A percentile compares a stretch with the other conserved stretches of the same genome.
phyloP scores from a whole-genome alignment of 2,888 invertebrate species.

The Lysandra bellargus region DNA sequence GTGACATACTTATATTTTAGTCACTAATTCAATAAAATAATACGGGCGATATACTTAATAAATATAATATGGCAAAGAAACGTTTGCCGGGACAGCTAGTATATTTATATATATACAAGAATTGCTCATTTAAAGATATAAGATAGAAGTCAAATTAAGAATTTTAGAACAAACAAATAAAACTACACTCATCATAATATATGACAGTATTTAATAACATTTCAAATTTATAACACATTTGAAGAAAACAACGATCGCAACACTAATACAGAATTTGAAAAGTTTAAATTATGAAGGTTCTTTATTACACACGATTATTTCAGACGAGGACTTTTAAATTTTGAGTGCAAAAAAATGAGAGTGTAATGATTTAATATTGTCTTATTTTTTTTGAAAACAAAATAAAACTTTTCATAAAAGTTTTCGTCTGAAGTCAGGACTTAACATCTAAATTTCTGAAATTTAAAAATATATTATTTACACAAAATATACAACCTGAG shows the following conservation, averaged over 20 bases:
- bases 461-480: slow-evolving; percentile 5
- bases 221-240: slow-evolving; percentile 23
- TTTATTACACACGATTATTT: not conserved
- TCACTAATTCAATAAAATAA: too few relatives aligned
- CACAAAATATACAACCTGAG: not conserved
- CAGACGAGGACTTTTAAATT: not conserved
- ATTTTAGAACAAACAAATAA: not conserved
- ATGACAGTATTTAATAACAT: slow-evolving; percentile 30
- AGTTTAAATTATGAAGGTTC: slow-evolving; percentile 15
- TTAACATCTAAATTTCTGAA: not conserved
- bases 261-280: slow-evolving; percentile 23
- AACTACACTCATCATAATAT: not conserved
- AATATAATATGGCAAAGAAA: too few relatives aligned
- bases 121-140: too few relatives aligned
- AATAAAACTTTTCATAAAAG: not conserved
- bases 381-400: not conserved
- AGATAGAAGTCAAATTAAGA: too few relatives aligned
- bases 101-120: too few relatives aligned
- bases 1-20: too few relatives aligned
- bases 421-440: not conserved
- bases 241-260: slow-evolving; percentile 27
- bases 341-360: not conserved
- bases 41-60: too few relatives aligned
- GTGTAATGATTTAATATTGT: not conserved
- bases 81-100: too few relatives aligned